Base-by-base conservation (phyloP, 2,888 invertebrate species). In the Balanococcus diminutus region DNA sequence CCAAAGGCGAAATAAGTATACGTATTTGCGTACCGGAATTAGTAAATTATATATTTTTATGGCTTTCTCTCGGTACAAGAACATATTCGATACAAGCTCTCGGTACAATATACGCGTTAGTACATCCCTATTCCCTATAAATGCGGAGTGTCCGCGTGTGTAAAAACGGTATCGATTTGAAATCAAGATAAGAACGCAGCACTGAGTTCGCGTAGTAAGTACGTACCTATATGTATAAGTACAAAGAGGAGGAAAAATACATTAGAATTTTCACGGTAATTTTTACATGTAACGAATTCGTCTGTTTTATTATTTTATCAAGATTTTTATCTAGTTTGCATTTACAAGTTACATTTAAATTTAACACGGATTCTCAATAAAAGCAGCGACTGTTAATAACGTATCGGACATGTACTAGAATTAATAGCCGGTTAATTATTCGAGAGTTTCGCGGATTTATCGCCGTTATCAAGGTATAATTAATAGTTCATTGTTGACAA, bases 361-460 rank as follows among this genome's bases (percentile, higher is more conserved):
- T 39, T 6, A 72, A 84, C 84, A 84, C 84, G 84, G 84, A 84
- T 84, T 84, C 84, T 84, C 84, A 56, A 84, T 84, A 84, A 84
- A 84, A 67, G 72, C 39, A 84, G 67, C 84, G 72, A 84, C 67
- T 39, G 67, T 84, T 67, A 61, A 67, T 56, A 42, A 84, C 39
- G 72, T 56, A n/a, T 19, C 36, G 36, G 39, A 84, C 56, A 84
- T 42, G 72, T 72, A 39, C 31, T 31, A 32, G 84, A 72, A 84
- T 84, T 84, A 84, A 84, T 84, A 84, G 84, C 61, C 67, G 84
- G 67, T 84, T 84, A 84, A 84, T 84, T 84, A 84, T 84, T 84
- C 84, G 31, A 67, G 36, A 84, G 75, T 32, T 79, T 79, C 75
- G 75, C 75, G 32, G 75, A 79, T 79, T 79, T 72, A 39, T 84